phyloP scores from a whole-genome alignment of 2,888 invertebrate species.

The Hemaris fuciformis region DNA sequence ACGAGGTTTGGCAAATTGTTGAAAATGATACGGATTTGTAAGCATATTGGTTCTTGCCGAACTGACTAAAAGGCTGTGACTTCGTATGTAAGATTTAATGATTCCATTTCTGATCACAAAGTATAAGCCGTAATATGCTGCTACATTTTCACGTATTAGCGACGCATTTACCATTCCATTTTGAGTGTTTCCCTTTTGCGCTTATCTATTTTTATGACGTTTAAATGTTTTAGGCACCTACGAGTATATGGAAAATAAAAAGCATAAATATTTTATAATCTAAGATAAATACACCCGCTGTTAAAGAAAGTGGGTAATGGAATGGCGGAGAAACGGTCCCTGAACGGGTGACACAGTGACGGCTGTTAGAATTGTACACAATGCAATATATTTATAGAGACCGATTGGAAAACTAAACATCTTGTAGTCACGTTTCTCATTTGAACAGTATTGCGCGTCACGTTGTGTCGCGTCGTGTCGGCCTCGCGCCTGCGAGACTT shows the following conservation, averaged over 20 bases:
- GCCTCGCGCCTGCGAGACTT: slow-evolving; percentile 39
- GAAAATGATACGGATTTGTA: too few relatives aligned
- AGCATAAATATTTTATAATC: background rate
- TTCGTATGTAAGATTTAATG: too few relatives aligned
- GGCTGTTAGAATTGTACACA: background rate
- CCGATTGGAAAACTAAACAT: background rate
- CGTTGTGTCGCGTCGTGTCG: slow-evolving; percentile 17
- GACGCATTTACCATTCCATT: too few relatives aligned
- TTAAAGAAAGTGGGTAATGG: background rate
- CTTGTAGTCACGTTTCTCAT: slow-evolving; percentile 37
- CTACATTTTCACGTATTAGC: too few relatives aligned
- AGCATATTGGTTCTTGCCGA: too few relatives aligned
- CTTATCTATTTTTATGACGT: too few relatives aligned
- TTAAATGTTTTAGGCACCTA: background rate
- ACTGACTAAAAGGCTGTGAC: too few relatives aligned
- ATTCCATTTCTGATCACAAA: too few relatives aligned
- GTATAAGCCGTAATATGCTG: too few relatives aligned
- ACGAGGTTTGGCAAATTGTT: too few relatives aligned
- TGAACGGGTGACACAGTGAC: background rate
- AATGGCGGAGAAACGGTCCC: background rate
- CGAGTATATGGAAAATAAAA: too few relatives aligned
- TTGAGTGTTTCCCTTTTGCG: too few relatives aligned
- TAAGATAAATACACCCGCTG: background rate
- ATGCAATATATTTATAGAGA: background rate
- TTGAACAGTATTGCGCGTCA: slow-evolving; percentile 28